A percentile compares a stretch with the other conserved stretches of the same genome.
Conservation (phyloP, 2,113 vertebrate species). For the Gymnarchus niloticus region DNA sequence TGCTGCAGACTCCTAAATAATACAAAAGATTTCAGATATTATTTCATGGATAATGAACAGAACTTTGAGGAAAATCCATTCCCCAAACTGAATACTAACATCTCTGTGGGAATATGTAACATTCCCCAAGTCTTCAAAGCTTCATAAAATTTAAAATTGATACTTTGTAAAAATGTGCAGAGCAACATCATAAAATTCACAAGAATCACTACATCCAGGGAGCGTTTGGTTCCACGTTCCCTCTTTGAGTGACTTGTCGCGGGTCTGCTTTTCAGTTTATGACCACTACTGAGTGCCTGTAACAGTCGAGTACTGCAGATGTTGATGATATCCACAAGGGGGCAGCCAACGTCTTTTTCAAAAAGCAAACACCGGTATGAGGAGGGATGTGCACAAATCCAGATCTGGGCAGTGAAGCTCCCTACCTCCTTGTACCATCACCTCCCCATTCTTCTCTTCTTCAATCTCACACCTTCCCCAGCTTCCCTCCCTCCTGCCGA, state of each 20-base stretch:
- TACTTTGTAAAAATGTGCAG: not conserved
- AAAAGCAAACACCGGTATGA: not conserved
- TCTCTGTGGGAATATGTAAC: not conserved
- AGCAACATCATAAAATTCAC: not conserved
- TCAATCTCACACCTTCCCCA: not conserved
- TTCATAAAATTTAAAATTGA: not conserved
- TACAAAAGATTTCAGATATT: not conserved
- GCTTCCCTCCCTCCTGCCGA: slow-evolving; percentile 42
- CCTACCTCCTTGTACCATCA: not conserved
- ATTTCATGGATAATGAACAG: not conserved
- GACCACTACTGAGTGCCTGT: not conserved
- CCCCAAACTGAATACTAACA: not conserved
- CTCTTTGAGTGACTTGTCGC: no score
- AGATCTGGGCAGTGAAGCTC: not conserved
- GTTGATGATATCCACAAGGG: not conserved
- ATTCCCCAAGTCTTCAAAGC: not conserved
- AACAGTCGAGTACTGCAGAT: not conserved
- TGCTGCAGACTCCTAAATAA: not conserved
- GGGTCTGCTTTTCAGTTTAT: not conserved
- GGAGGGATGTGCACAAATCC: not conserved
- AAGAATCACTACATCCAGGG: not conserved
- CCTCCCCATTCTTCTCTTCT: not conserved
- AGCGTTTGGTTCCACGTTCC: not conserved
- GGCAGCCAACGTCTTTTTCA: not conserved
- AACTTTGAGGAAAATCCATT: not conserved